Base-by-base conservation (phyloP, 2,113 vertebrate genomes). In the Podiceps cristatus region DNA sequence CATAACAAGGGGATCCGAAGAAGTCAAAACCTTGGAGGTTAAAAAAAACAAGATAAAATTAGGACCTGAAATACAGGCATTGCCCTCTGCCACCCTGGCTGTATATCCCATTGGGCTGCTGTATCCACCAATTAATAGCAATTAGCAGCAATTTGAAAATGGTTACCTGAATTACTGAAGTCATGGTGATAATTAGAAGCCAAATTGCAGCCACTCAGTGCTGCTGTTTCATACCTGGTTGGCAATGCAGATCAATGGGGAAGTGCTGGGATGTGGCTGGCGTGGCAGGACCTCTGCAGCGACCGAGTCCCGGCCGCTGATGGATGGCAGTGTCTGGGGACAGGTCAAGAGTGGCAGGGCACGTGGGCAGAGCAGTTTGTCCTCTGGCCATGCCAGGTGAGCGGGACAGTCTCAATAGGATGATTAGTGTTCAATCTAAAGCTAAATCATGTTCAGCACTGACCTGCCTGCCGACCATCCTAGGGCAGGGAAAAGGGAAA, bases 11-110 rank as follows among this genome's bases (percentile, higher is more conserved):
- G 31, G 67, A 93, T 95, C 87, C 76, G 84, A 97, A 90, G 86
- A 92, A 96, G 80, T 66, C 62, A 91, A 90, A 97, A 73, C 89
- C 85, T 90, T 82, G 67, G 91, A 82, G 80, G 77, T 90, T 95
- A 69, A 79, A 55, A 67, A 90, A 88, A 76, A 62, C 0, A 0
- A 82, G 84, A 88, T 88, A 83, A 95, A 92, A 84, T 86, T 67
- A 59, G 68, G 60, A 53, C 14, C 20, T 73, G 77, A 29, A 73
- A 79, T 18, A 28, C 79, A 88, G 56, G 55, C 42, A 1, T 9
- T 89, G 87, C 71, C 59, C 74, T 87, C 69, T 90, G 69, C 18
- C 23, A 45, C 84, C 66, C 59, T 1, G 7, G 68, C 76, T 76
- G 67, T 45, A 17, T 4, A 12, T 60, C 37, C 80, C 14, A 35